Evolutionary conservation across 2,888 invertebrate genomes (phyloP).

Genomic region (Phorcus lineatus): DNA sequence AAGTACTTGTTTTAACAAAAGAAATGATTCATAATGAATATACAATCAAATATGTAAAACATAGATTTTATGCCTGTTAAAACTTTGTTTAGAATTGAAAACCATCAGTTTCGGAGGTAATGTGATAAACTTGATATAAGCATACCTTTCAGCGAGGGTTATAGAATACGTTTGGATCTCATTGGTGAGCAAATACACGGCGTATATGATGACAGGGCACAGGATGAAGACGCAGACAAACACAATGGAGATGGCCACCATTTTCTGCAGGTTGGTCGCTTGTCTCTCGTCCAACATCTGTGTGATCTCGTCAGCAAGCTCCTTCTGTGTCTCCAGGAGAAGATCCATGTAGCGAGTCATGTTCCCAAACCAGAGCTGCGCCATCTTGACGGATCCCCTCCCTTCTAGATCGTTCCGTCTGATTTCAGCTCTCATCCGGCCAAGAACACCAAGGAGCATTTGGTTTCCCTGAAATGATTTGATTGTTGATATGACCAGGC

Average conservation of each 20-base stretch:
- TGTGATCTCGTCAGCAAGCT: conserved; percentile 38
- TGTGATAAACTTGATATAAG: no score
- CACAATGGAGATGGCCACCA: conserved; percentile 63
- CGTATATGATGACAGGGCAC: conserved; percentile 64
- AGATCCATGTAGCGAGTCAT: conserved; percentile 57
- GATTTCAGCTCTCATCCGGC: conserved; percentile 53
- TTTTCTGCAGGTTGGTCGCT: conserved; percentile 54
- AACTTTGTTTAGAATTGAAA: no score
- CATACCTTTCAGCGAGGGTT: conserved; percentile 65
- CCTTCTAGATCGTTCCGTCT: conserved; percentile 49
- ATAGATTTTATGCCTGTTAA: no score
- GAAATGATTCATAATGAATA: no score
- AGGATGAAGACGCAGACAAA: conserved; percentile 61
- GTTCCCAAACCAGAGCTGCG: conserved; percentile 62
- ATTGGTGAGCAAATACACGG: conserved; percentile 66
- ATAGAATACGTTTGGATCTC: conserved; percentile 68
- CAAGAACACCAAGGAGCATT: conserved; percentile 36
- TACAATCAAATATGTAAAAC: no score
- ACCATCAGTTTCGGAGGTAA: no score
- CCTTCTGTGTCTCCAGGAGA: conserved; percentile 35
- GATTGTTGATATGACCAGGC: no score
- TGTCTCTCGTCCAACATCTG: conserved; percentile 43
- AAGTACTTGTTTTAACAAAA: no score
- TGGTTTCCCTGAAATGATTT: conserved; percentile 35
- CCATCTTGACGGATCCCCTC: conserved; percentile 51